Conservation (phyloP, 2,113 vertebrate genomes). For the Pseudopipra pipra region DNA sequence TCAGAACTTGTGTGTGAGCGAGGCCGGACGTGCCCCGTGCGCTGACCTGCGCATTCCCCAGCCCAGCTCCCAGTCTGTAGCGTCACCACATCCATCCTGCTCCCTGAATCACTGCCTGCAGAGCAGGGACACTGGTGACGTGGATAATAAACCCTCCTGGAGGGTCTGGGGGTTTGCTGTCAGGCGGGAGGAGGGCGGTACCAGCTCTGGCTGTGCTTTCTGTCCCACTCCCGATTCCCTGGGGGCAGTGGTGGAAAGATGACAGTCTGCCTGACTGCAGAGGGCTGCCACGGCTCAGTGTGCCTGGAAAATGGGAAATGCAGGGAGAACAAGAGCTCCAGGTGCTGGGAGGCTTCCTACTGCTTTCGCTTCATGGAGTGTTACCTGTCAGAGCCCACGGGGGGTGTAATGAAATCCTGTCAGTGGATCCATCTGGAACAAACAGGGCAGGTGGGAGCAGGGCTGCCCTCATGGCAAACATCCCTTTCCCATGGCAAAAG, state of each 20-base stretch:
- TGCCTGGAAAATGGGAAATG: not conserved
- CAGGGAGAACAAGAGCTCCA: not conserved
- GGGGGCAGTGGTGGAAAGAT: not conserved
- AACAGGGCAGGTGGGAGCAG: not conserved
- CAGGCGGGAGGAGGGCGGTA: not conserved
- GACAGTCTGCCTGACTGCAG: not conserved
- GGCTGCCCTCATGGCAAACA: not conserved
- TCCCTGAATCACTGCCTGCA: not conserved
- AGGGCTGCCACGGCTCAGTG: not conserved
- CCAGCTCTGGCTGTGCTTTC: not conserved
- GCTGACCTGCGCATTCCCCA: not conserved
- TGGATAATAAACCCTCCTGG: not conserved
- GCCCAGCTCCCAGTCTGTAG: not conserved
- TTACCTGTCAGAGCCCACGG: not conserved
- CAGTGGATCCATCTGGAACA: not conserved
- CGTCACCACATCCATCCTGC: accelerated
- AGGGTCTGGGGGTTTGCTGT: not conserved
- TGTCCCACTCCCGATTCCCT: not conserved
- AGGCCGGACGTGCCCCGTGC: not conserved
- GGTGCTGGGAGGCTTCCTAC: not conserved
- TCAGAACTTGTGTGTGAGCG: not conserved
- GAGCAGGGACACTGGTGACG: not conserved
- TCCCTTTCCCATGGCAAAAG: accelerated
- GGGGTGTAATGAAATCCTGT: not conserved
- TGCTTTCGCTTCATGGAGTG: not conserved